These are phyloP conservation scores for Carapus acus DNA, from an alignment of 2,797 vertebrate genomes.

Conservation along the genomic window DNA sequence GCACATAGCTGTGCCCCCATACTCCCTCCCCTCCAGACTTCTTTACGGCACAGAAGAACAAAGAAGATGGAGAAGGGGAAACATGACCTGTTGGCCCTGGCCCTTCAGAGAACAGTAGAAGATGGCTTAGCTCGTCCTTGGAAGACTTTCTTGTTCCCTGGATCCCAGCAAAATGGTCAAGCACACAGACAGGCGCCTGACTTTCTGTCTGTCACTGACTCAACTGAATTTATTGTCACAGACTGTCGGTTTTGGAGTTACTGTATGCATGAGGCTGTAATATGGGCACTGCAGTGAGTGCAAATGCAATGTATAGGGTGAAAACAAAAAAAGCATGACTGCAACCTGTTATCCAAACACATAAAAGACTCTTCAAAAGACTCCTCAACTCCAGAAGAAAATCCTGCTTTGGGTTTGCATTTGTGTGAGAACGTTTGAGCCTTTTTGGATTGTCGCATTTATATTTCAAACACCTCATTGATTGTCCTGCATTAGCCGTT, in stretches of 20 bases:
- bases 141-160: slow-evolving; percentile 64
- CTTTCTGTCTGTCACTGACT: slow-evolving; percentile 64
- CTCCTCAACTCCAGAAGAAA: not conserved
- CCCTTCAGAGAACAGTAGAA: slow-evolving; percentile 55
- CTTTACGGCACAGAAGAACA: slow-evolving; percentile 58
- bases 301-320: slow-evolving; percentile 26
- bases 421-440: slow-evolving; percentile 10
- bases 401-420: not conserved
- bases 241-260: slow-evolving; percentile 47
- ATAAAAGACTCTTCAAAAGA: slow-evolving; percentile 23
- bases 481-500: too few relatives aligned
- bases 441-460: slow-evolving; percentile 25
- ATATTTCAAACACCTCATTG: slow-evolving; percentile 33
- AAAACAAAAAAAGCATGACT: slow-evolving; percentile 19
- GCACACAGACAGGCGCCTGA: slow-evolving; percentile 61
- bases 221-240: slow-evolving; percentile 56
- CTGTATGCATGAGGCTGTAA: slow-evolving; percentile 44
- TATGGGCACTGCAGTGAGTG: slow-evolving; percentile 46
- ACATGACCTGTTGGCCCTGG: slow-evolving; percentile 64
- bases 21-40: slow-evolving; percentile 28
- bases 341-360: slow-evolving; percentile 23
- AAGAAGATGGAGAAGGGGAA: slow-evolving; percentile 60
- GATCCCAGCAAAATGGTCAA: slow-evolving; percentile 63
- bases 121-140: slow-evolving; percentile 60
- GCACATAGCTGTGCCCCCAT: too few relatives aligned